Evolutionary conservation across 2,888 invertebrate genomes (phyloP), one percentile per base, ranked within the genome.

Genomic region (Brenthis ino): DNA sequence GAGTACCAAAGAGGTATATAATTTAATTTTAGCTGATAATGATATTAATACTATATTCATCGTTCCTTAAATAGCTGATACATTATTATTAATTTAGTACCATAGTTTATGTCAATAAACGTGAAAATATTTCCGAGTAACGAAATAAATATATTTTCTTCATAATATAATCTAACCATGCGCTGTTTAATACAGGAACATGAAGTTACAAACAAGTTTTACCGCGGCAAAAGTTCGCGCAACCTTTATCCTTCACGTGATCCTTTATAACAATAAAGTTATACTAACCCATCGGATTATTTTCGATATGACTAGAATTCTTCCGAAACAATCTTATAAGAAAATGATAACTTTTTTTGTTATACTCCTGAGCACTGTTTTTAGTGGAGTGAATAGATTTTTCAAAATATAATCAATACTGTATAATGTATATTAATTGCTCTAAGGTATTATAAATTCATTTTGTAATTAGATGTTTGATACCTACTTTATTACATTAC

Each of bases 191-290:
- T 77, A 77, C 78, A 74, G 70, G 74, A 74, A 72, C 77, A 77
- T 76, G 74, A 82, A 91, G 84, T 87, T 87, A 86, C 86, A 88
- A 89, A 89, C 89, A 91, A 91, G 88, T 89, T 88, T 90, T 90
- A 91, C 89, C 91, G 85, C 80, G 79, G 79, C 80, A 77, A 79
- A 87, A 89, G 86, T 89, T 89, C 76, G 79, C 81, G 82, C 82
- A 86, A 89, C 89, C 89, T 91, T 89, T 88, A 91, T 90, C 89
- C 87, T 86, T 88, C 89, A 87, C 87, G 87, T 85, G 85, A 87
- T 80, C 69, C 77, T 58, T 67, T 70, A 72, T 63, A 72, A 70
- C 70, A 70, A 67, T 72, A 65, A 72, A 69, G 72, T 67, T 70
- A 76, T 77, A 74, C 75, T 78, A 79, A 79, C 69, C 70, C 74